Conservation (phyloP, 2,888 invertebrate species). For the Nomada hirtipes region DNA sequence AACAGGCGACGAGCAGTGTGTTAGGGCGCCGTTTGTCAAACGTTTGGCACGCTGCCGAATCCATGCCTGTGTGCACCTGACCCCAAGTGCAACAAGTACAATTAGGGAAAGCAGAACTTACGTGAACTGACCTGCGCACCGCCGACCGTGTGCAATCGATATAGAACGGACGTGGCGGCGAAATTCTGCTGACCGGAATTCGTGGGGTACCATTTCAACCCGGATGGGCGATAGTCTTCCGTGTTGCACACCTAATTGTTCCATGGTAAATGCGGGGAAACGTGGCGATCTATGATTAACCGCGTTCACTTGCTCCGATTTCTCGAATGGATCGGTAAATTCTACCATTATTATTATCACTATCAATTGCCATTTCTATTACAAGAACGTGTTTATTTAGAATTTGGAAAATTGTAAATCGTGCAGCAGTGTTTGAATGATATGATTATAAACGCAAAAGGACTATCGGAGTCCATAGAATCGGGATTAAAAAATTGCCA, state of each 20-base stretch:
- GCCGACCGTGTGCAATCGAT: constrained; percentile 60
- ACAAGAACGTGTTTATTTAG: too few relatives aligned
- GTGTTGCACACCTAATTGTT: neutral
- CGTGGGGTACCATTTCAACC: constrained; percentile 39
- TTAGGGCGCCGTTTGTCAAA: constrained; percentile 69
- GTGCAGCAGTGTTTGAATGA: too few relatives aligned
- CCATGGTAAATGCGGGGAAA: neutral
- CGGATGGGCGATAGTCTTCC: constrained; percentile 11
- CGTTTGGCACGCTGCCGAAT: constrained; percentile 69
- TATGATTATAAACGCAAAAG: too few relatives aligned
- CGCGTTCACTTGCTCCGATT: neutral
- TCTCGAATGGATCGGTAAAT: neutral
- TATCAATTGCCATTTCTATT: neutral
- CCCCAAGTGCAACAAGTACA: constrained; percentile 78
- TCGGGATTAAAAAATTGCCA: too few relatives aligned
- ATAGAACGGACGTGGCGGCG: constrained; percentile 30
- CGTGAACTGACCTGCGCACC: constrained; percentile 70
- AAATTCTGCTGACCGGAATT: constrained; percentile 57
- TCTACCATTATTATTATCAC: too few relatives aligned
- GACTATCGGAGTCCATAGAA: too few relatives aligned
- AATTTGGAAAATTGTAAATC: too few relatives aligned
- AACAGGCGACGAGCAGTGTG: constrained; percentile 36
- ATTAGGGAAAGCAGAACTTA: constrained; percentile 75
- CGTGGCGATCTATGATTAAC: neutral
- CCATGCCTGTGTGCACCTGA: constrained; percentile 64